phyloP scores from a whole-genome alignment of 1,140 invertebrate genomes.

The Potamilus streckersoni region DNA sequence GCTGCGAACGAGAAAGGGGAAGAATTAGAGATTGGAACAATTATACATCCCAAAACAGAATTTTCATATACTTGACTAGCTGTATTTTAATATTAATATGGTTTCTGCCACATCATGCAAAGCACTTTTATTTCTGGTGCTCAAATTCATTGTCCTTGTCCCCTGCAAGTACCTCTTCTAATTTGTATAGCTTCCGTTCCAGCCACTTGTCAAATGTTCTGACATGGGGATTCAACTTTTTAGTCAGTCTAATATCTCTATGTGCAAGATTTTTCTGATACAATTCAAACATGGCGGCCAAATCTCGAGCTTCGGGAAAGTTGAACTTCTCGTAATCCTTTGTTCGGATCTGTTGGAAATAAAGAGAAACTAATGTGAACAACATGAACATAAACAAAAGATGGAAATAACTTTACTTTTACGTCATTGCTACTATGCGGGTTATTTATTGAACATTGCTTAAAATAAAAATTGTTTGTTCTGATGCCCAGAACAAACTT shows the following conservation, averaged over 20 bases:
- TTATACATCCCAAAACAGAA: too few species aligned
- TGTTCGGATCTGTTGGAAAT: conserved; percentile 42
- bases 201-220: conserved; percentile 45
- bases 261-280: conserved; percentile 28
- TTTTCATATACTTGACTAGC: too few species aligned
- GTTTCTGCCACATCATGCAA: too few species aligned
- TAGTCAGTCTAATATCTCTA: conserved; percentile 42
- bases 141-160: conserved; percentile 18
- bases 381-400: too few species aligned
- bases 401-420: background rate
- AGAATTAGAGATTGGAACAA: too few species aligned
- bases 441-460: background rate
- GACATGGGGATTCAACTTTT: conserved; percentile 35
- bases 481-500: background rate
- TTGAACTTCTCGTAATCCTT: conserved; percentile 52
- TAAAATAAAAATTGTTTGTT: background rate
- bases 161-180: conserved; percentile 28
- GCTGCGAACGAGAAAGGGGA: too few species aligned
- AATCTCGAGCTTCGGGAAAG: conserved; percentile 45
- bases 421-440: background rate
- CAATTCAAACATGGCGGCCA: conserved; percentile 54
- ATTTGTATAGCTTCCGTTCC: conserved; percentile 25
- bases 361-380: background rate
- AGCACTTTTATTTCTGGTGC: too few species aligned
- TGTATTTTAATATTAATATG: too few species aligned